Evolutionary conservation across 2,888 invertebrate genomes (phyloP), one percentile per base, ranked within the genome.

Genomic region (Sialis fuliginosa): DNA sequence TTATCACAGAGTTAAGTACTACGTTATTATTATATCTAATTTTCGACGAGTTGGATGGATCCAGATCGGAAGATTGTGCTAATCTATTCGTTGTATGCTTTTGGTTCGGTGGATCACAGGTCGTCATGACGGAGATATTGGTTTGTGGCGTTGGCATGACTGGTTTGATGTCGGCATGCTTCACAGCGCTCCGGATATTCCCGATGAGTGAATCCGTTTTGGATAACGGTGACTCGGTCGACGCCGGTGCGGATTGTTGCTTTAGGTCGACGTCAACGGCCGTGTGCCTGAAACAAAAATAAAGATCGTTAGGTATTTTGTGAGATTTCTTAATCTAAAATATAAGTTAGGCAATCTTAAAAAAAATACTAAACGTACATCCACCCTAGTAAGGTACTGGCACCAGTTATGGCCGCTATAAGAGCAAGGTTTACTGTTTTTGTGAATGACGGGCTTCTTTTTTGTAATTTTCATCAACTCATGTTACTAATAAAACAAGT

Each of bases 181-280:
- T 50, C 39, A 33, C 30, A 8, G 43, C 6, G 31, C 33, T 12
- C n/a, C 6, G 35, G 39, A 33, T 39, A 32, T 8, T 47, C 30
- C 13, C 34, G 9, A 42, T 31, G 48, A 45, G 42, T 48, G 47
- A 42, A 52, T 52, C 8, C 7, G 51, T 49, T 44, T 54, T 48
- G 6, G 50, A 52, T 43, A 52, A 51, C 4, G 55, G 33, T 9
- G 53, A 54, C 33, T 57, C 22, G 22, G 22, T 22, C 22, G 22
- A 22, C 22, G 22, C 22, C 22, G 22, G 22, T 22, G 22, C 22
- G 22, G 44, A 42, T 45, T 54, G 10, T 57, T 52, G 43, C 61
- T 68, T 42, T 54, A 22, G 4, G 44, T 68, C 69, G 52, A 68
- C 65, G 54, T 69, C 70, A 48, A 70, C 61, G 22, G 69, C 69